Conservation (phyloP, 2,888 invertebrate genomes). For the Byasa hedistus region DNA sequence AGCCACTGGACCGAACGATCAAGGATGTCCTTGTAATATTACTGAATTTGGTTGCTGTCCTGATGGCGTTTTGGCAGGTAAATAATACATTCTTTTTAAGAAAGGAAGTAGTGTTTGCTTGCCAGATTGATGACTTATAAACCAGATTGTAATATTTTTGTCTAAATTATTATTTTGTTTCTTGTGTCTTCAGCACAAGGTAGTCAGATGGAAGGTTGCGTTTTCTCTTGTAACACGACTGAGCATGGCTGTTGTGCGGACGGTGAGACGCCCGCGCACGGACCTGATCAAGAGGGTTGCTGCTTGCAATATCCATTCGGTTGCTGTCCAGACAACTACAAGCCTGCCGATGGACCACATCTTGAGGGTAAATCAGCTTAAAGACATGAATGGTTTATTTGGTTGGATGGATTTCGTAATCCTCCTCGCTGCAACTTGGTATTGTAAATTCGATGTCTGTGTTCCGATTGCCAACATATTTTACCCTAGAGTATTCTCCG, state of each 20-base stretch:
- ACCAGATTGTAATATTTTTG: too few species aligned
- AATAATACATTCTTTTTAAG: neutral
- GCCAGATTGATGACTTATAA: too few species aligned
- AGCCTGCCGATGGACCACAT: constrained; percentile 89
- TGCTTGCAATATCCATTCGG: constrained; percentile 86
- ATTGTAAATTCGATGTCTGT: constrained; percentile 2
- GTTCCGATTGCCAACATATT: too few species aligned
- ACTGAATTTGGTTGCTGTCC: constrained; percentile 87
- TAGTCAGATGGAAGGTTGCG: constrained; percentile 86
- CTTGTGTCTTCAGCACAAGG: constrained; percentile 79
- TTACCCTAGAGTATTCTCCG: too few species aligned
- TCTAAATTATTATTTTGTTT: neutral
- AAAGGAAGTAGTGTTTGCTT: too few species aligned
- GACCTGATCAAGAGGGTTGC: constrained; percentile 89
- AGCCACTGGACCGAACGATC: constrained; percentile 82
- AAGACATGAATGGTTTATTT: too few species aligned
- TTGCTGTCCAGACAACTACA: constrained; percentile 95
- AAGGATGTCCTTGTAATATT: constrained; percentile 82
- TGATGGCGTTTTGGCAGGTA: constrained; percentile 83
- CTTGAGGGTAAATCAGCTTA: constrained; percentile 75
- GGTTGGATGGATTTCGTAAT: too few species aligned
- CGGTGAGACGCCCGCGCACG: constrained; percentile 90
- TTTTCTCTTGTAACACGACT: constrained; percentile 82
- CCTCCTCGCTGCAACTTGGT: neutral
- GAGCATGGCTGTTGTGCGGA: constrained; percentile 94